These are phyloP conservation scores for Pseudotriccus pelzelni DNA, from an alignment of 2,797 vertebrate species.

Conservation along the genomic window DNA sequence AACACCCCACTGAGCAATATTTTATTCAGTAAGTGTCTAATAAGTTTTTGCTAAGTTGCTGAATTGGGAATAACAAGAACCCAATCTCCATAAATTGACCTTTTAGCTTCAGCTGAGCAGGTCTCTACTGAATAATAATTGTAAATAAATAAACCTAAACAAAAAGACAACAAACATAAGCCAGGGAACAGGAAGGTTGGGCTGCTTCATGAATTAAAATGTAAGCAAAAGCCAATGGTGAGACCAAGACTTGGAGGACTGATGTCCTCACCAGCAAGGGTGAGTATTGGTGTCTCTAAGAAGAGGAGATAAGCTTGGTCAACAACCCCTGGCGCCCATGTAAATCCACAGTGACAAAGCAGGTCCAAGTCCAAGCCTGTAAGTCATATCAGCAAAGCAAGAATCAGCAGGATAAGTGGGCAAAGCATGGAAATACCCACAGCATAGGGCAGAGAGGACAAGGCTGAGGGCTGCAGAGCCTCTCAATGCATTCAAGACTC, in stretches of 20 bases:
- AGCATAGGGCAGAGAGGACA: rapidly evolving
- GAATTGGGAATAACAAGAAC: background rate
- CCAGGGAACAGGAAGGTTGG: background rate
- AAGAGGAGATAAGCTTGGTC: background rate
- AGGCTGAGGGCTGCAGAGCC: background rate
- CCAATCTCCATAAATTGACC: constrained; percentile 18
- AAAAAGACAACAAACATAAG: background rate
- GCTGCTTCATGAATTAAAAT: background rate
- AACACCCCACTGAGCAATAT: background rate
- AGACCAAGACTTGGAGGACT: rapidly evolving
- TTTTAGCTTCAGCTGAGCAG: background rate
- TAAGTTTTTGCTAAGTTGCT: background rate
- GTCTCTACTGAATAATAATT: constrained; percentile 9
- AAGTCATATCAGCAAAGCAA: background rate
- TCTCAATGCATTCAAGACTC: background rate
- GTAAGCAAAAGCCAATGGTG: background rate
- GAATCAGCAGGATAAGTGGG: background rate
- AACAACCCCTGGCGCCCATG: rapidly evolving
- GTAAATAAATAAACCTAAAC: background rate
- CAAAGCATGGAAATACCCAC: background rate
- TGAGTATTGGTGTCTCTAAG: background rate
- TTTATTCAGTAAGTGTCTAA: background rate
- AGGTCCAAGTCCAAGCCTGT: background rate
- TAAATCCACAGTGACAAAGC: background rate
- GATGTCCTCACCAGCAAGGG: background rate